Evolutionary conservation across 2,797 vertebrate species (phyloP), one percentile per base, ranked within the genome.

Genomic region (Phataginus tricuspis): DNA sequence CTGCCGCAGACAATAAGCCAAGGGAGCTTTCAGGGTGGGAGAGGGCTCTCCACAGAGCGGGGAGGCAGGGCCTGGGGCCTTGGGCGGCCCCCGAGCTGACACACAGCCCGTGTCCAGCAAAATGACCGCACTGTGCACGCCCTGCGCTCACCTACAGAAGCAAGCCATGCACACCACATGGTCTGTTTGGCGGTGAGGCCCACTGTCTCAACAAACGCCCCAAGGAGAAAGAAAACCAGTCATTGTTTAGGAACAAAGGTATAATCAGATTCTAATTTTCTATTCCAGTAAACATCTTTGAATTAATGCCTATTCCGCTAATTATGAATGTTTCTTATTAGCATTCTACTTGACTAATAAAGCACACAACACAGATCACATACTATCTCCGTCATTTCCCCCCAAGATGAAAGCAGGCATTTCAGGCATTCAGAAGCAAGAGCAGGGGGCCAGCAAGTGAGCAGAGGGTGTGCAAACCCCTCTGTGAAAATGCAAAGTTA

Each of bases 191-290:
- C 63, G 86, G 89, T 96, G 80, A 95, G 93, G 94, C 97, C 88
- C 88, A 83, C 92, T 94, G 96, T 97, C 95, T 96, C 96, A 98
- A 98, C 85, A 98, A 96, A 98, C 71, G 97, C 78, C 90, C 85
- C 51, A 95, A 95, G 97, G 87, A 94, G 94, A 98, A 97, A 95
- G 96, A 92, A 97, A 95, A 92, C 96, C 21, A 31, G 92, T 78
- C 97, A 96, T 96, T 98, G 97, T 96, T 97, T 84, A 96, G 97
- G 97, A 97, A 98, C 97, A 98, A 98, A 98, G 96, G 97, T 86
- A 51, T 98, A 93, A 98, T 98, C 97, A 98, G 97, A 98, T 93
- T 96, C 96, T 97, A 96, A 97, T 98, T 98, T 98, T 97, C 97
- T 97, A 88, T 97, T 98, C 94, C 98, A 98, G 95, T 97, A 98